These are phyloP conservation scores for Zaprionus tsacasi DNA, from an alignment of 1,140 invertebrate species.

Conservation along the genomic window DNA sequence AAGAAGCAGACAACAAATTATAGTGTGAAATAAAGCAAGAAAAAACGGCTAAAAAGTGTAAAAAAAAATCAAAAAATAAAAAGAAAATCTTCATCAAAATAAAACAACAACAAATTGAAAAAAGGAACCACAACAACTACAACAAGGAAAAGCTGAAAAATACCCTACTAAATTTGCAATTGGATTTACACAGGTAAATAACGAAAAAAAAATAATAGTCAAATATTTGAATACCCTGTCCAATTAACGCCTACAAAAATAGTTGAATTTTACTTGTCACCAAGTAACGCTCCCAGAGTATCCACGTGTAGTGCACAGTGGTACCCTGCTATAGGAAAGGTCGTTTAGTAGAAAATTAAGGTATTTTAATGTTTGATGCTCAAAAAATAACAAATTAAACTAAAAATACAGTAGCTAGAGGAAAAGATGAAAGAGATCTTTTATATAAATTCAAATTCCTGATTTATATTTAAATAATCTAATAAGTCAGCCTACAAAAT, in stretches of 20 bases:
- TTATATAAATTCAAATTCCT: no score
- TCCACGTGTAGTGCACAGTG: neutral
- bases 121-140: neutral
- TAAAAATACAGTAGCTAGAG: no score
- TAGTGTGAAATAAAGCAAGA: conserved; percentile 15
- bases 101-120: conserved; percentile 27
- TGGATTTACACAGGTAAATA: conserved; percentile 42
- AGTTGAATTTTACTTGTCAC: conserved; percentile 19
- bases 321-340: neutral
- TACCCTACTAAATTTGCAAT: conserved; percentile 25
- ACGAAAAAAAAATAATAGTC: neutral
- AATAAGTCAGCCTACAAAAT: no score
- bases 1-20: conserved; percentile 45
- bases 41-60: conserved; percentile 46
- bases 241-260: conserved; percentile 43
- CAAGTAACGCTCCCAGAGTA: neutral
- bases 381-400: no score
- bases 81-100: neutral
- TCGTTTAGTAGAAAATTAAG: no score
- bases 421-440: no score
- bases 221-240: conserved; percentile 11
- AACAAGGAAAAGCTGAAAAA: conserved; percentile 6
- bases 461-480: no score
- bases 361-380: no score
- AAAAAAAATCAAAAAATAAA: conserved; percentile 12